Percentiles rank a stretch among this genome's conserved stretches.
phyloP scores from a whole-genome alignment of 1,140 invertebrate genomes.

The Hylyphantes graminicola region DNA sequence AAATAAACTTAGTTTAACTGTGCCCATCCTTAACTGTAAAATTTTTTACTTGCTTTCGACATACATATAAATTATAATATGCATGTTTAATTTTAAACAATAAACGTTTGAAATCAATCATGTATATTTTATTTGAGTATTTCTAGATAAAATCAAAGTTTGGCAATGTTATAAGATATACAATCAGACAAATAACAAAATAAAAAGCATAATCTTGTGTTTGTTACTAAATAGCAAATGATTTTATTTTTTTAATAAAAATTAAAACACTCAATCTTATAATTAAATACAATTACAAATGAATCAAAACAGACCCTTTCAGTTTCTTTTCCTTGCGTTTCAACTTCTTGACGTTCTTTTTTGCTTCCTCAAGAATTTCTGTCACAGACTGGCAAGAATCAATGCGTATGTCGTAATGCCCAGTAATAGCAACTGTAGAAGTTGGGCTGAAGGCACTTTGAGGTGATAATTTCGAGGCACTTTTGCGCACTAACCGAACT shows the following conservation, averaged over 20 bases:
- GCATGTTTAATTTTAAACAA: too few species aligned
- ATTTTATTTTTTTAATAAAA: not conserved
- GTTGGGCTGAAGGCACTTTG: constrained; percentile 63
- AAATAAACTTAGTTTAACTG: too few species aligned
- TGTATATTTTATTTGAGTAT: too few species aligned
- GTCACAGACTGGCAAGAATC: constrained; percentile 61
- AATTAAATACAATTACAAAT: constrained; percentile 27
- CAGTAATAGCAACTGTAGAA: constrained; percentile 59
- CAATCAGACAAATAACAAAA: not conserved
- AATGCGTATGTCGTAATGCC: constrained; percentile 61
- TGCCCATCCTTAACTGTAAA: too few species aligned
- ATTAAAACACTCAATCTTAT: constrained; percentile 57
- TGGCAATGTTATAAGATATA: not conserved
- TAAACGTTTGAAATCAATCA: too few species aligned
- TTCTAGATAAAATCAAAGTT: too few species aligned
- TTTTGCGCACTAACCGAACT: constrained; percentile 78
- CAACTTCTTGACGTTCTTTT: constrained; percentile 75
- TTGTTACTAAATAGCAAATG: not conserved
- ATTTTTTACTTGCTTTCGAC: too few species aligned
- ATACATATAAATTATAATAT: too few species aligned
- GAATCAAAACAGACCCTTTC: constrained; percentile 62
- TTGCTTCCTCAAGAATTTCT: constrained; percentile 75
- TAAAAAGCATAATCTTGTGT: not conserved
- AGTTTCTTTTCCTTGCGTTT: constrained; percentile 60
- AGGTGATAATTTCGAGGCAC: constrained; percentile 63